Conservation (phyloP, 2,797 vertebrate species). For the Alauda arvensis region DNA sequence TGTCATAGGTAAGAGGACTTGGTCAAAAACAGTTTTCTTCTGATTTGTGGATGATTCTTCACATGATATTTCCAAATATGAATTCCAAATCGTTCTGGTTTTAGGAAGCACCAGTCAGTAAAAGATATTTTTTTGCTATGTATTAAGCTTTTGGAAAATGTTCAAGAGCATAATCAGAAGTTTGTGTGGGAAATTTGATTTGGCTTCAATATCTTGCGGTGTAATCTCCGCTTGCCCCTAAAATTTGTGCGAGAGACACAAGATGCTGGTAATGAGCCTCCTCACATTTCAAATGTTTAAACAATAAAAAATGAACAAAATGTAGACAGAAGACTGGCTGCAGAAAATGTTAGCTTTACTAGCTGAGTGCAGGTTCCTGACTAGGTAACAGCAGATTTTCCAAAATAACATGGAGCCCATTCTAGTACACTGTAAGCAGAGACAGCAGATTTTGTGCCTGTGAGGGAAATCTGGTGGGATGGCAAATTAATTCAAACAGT, state of each 20-base stretch:
- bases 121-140: background rate
- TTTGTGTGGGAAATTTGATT: background rate
- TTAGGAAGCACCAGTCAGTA: background rate
- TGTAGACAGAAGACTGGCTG: background rate
- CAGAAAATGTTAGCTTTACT: background rate
- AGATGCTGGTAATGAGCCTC: background rate
- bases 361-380: background rate
- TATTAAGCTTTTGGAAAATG: background rate
- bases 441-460: background rate
- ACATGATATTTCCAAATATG: background rate
- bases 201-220: background rate
- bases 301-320: background rate
- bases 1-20: conserved; percentile 87
- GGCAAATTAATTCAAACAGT: background rate
- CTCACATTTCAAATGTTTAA: background rate
- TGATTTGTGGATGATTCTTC: background rate
- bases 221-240: background rate
- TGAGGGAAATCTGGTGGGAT: background rate
- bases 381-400: background rate
- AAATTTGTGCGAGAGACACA: background rate
- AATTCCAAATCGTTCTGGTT: background rate
- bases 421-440: background rate
- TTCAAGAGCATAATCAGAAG: background rate
- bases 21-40: background rate
- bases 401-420: background rate